Percentiles rank a stretch among this genome's conserved stretches.
Conservation (phyloP, 1,140 invertebrate genomes). For the Drosophila seguyi region DNA sequence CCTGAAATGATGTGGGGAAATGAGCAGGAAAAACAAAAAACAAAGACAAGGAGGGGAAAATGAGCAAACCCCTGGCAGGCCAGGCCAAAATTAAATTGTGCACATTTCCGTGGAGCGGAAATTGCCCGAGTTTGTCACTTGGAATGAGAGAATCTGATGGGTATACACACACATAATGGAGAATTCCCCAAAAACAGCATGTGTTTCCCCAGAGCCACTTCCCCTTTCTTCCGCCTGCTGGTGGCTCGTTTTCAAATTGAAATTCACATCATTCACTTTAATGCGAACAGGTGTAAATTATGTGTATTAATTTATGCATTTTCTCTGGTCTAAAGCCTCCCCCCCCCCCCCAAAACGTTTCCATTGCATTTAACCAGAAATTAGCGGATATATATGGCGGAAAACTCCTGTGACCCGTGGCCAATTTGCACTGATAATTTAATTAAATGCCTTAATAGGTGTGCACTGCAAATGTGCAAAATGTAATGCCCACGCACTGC, state of each 20-base stretch:
- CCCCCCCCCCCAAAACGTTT: constrained; percentile 7
- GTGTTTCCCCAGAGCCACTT: not conserved
- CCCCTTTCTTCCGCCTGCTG: constrained; percentile 2
- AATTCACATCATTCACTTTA: constrained; percentile 57
- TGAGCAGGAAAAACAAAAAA: not conserved
- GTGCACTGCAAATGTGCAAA: constrained; percentile 37
- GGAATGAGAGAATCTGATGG: constrained; percentile 33
- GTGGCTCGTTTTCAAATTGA: constrained; percentile 47
- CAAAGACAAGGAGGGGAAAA: no score
- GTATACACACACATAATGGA: constrained; percentile 31
- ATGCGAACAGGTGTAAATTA: constrained; percentile 68
- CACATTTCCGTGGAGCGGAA: constrained; percentile 78
- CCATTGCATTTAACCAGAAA: constrained; percentile 68
- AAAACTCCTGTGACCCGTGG: constrained; percentile 31
- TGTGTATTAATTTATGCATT: constrained; percentile 68
- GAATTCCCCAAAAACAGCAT: constrained; percentile 47
- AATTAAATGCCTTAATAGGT: constrained; percentile 71
- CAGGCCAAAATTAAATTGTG: constrained; percentile 71
- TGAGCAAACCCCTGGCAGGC: no score
- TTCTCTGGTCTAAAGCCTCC: constrained; percentile 26
- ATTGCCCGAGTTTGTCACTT: constrained; percentile 75
- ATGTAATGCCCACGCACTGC: constrained; percentile 26
- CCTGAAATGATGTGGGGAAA: constrained; percentile 9
- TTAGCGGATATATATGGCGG: constrained; percentile 56
- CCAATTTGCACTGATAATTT: constrained; percentile 59